Conservation (phyloP, 2,888 invertebrate species). For the Mythimna loreyi region DNA sequence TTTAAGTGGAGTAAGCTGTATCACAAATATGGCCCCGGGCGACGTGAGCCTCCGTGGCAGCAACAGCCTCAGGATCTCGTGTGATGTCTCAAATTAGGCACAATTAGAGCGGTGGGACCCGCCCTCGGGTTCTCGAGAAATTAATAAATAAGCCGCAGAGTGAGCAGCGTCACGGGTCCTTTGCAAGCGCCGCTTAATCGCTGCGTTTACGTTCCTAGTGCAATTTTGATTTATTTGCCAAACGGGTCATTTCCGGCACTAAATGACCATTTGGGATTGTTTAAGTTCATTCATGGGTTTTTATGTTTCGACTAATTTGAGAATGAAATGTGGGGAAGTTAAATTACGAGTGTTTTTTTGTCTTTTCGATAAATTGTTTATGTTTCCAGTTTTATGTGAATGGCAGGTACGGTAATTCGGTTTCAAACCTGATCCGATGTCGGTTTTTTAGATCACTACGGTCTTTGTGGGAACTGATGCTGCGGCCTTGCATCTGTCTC, state of each 20-base stretch:
- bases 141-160: slow-evolving; percentile 77
- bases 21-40: slow-evolving; percentile 22
- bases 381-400: slow-evolving; percentile 55
- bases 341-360: slow-evolving; percentile 47
- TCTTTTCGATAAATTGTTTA: slow-evolving; percentile 57
- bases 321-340: slow-evolving; percentile 57
- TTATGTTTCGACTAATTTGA: slow-evolving; percentile 61
- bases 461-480: slow-evolving; percentile 39
- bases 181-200: slow-evolving; percentile 78
- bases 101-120: slow-evolving; percentile 73
- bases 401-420: slow-evolving; percentile 46
- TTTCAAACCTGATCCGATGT: slow-evolving; percentile 37
- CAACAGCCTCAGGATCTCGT: slow-evolving; percentile 35
- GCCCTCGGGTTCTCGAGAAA: slow-evolving; percentile 74
- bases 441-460: slow-evolving; percentile 34
- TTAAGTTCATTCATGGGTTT: slow-evolving; percentile 72
- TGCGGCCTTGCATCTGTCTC: slow-evolving; percentile 37
- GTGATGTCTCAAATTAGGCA: slow-evolving; percentile 69
- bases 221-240: slow-evolving; percentile 89
- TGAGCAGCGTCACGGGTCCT: slow-evolving; percentile 72
- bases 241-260: slow-evolving; percentile 85
- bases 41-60: slow-evolving; percentile 20
- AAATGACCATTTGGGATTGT: slow-evolving; percentile 79
- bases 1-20: slow-evolving; percentile 15
- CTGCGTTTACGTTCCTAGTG: slow-evolving; percentile 74